These are phyloP conservation scores for Halcyon smyrnensis DNA, from an alignment of 2,797 vertebrate genomes.

Conservation along the genomic window DNA sequence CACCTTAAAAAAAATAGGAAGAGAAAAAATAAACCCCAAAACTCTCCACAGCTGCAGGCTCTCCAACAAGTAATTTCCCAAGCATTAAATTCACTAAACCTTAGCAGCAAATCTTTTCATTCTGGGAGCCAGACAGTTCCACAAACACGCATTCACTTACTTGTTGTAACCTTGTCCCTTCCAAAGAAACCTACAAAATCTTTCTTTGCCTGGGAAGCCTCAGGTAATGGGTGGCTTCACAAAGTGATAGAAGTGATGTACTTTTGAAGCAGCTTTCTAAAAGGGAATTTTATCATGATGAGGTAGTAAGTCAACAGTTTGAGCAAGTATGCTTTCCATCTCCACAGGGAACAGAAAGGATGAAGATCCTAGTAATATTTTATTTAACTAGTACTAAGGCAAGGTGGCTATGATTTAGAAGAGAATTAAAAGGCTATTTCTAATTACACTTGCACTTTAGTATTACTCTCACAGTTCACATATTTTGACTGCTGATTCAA, in stretches of 20 bases:
- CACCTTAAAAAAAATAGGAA: not conserved
- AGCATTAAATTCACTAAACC: not conserved
- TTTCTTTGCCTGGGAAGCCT: not conserved
- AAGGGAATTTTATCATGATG: not conserved
- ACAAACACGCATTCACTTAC: not conserved
- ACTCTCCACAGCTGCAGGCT: not conserved
- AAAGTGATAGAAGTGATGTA: not conserved
- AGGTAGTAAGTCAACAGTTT: not conserved
- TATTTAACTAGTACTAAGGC: not conserved
- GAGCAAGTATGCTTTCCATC: not conserved
- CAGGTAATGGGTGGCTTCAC: not conserved
- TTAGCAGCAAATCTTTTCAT: not conserved
- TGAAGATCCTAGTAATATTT: not conserved
- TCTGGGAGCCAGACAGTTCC: not conserved
- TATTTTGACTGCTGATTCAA: not conserved
- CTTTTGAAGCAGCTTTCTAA: not conserved
- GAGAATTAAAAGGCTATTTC: not conserved
- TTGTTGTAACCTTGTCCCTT: not conserved
- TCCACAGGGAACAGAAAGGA: not conserved
- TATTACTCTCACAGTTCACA: not conserved
- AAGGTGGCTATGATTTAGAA: not conserved
- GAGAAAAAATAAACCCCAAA: not conserved
- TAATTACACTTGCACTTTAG: not conserved
- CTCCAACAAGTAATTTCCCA: slow-evolving; percentile 1
- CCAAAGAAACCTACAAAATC: not conserved